Conservation (phyloP, 2,888 invertebrate species). For the Nasonovia ribisnigri region DNA sequence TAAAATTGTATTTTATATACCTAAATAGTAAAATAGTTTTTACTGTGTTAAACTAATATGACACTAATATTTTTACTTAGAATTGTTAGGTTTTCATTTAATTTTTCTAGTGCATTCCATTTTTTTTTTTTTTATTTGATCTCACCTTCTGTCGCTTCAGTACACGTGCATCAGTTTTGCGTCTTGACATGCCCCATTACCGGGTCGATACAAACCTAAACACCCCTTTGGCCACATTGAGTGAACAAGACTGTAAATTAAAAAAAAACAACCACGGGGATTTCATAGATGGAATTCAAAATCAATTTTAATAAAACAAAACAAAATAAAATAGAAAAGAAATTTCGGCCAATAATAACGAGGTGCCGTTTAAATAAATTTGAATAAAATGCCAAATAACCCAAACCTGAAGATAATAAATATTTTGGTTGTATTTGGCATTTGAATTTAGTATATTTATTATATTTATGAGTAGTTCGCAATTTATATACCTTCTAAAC, state of each 20-base stretch:
- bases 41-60: slow-evolving; percentile 40
- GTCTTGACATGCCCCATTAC: slow-evolving; percentile 60
- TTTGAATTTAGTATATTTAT: slow-evolving; percentile 38
- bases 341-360: slow-evolving; percentile 57
- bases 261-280: slow-evolving; percentile 63
- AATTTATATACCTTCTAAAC: slow-evolving; percentile 53
- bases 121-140: slow-evolving; percentile 59
- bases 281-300: slow-evolving; percentile 64
- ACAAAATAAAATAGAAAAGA: slow-evolving; percentile 45
- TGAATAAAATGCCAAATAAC: slow-evolving; percentile 60
- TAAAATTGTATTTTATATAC: not conserved
- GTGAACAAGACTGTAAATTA: slow-evolving; percentile 65
- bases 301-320: slow-evolving; percentile 51
- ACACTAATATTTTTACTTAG: slow-evolving; percentile 28
- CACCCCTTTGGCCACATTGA: slow-evolving; percentile 60
- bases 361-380: slow-evolving; percentile 43
- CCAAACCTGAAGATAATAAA: slow-evolving; percentile 59
- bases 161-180: slow-evolving; percentile 63
- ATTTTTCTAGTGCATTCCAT: slow-evolving; percentile 57
- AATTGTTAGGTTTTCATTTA: slow-evolving; percentile 54
- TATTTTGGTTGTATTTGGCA: slow-evolving; percentile 65
- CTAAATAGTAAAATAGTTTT: not conserved
- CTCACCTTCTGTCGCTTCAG: slow-evolving; percentile 62
- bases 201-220: slow-evolving; percentile 62
- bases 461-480: slow-evolving; percentile 46